Conservation (phyloP, 2,113 vertebrate species). For the Origma solitaria region DNA sequence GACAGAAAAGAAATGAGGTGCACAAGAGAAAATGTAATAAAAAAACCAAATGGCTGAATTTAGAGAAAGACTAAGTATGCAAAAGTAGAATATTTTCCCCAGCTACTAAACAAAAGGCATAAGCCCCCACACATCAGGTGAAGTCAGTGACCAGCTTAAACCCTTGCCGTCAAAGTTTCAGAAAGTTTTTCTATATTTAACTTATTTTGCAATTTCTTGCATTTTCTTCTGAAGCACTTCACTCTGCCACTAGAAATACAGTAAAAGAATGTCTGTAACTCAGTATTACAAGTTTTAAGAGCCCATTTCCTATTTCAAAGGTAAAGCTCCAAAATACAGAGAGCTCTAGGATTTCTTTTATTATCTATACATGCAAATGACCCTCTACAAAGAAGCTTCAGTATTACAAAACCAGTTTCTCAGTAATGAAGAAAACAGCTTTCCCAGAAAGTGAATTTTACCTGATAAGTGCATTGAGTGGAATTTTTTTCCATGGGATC, state of each 20-base stretch:
- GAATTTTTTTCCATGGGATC: conserved; percentile 94
- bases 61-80: background rate
- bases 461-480: conserved; percentile 92
- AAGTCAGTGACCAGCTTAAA: background rate
- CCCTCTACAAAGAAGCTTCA: background rate
- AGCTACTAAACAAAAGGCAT: background rate
- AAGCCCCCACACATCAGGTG: background rate
- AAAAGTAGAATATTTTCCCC: background rate
- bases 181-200: background rate
- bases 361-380: background rate
- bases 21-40: background rate
- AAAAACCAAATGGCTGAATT: background rate
- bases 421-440: background rate
- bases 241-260: background rate
- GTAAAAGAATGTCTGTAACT: background rate
- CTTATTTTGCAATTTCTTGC: background rate
- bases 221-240: background rate
- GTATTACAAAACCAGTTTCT: background rate
- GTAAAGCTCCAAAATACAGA: background rate
- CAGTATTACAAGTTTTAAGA: background rate
- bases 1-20: background rate
- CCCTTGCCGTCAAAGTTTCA: background rate
- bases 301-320: background rate
- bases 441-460: conserved; percentile 52
- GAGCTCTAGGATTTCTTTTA: background rate